phyloP scores from a whole-genome alignment of 1,140 invertebrate genomes.

The Hypothenemus hampei region DNA sequence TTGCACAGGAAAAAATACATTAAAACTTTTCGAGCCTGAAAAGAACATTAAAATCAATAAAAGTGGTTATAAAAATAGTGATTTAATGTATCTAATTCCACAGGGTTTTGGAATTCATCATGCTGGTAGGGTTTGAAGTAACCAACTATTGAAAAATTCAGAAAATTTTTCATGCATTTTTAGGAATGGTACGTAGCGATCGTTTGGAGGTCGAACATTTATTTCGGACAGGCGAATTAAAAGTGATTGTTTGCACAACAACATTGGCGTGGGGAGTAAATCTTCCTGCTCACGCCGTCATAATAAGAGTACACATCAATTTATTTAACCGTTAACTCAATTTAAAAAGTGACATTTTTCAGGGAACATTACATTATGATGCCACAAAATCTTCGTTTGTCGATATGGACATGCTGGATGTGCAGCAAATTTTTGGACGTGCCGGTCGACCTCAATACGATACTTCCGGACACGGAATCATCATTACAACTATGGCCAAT shows the following conservation, averaged over 20 bases:
- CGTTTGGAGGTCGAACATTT: slow-evolving; percentile 76
- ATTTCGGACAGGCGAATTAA: slow-evolving; percentile 83
- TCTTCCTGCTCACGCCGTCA: slow-evolving; percentile 94
- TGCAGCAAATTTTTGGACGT: slow-evolving; percentile 98
- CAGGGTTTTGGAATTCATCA: slow-evolving; percentile 94
- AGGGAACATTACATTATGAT: slow-evolving; percentile 98
- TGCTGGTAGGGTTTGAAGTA: slow-evolving; percentile 60
- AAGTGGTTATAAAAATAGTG: slow-evolving; percentile 39
- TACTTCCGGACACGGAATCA: slow-evolving; percentile 87
- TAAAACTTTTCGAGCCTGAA: slow-evolving; percentile 64
- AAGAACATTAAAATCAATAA: slow-evolving; percentile 50
- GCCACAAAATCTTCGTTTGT: slow-evolving; percentile 91
- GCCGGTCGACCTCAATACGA: slow-evolving; percentile 95
- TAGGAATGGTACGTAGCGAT: slow-evolving; percentile 79
- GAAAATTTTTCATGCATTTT: neutral
- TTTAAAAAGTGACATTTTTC: neutral
- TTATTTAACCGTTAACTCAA: neutral
- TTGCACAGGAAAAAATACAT: slow-evolving; percentile 59
- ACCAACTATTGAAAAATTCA: neutral
- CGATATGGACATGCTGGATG: slow-evolving; percentile 94
- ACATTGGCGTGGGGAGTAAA: slow-evolving; percentile 99
- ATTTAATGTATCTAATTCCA: slow-evolving; percentile 75
- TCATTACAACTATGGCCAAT: slow-evolving; percentile 92
- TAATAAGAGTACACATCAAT: slow-evolving; percentile 87
- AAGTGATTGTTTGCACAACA: slow-evolving; percentile 94